phyloP scores from a whole-genome alignment of 2,888 invertebrate genomes.

The Apamea crenata region DNA sequence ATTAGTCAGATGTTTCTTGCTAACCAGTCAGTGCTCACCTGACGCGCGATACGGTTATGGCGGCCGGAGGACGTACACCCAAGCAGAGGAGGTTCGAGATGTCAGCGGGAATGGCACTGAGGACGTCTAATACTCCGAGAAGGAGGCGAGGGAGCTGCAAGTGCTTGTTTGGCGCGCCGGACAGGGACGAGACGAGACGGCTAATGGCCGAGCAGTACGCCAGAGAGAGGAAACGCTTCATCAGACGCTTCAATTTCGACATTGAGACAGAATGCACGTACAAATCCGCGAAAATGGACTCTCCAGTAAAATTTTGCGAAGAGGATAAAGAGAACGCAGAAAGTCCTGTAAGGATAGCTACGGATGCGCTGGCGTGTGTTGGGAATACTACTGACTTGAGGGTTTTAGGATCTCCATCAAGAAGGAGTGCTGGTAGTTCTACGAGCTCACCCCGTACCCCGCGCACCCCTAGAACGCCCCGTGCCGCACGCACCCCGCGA shows the following conservation, averaged over 20 bases:
- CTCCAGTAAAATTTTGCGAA: slow-evolving; percentile 86
- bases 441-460: slow-evolving; percentile 83
- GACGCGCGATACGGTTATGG: slow-evolving; percentile 83
- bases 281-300: slow-evolving; percentile 83
- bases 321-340: slow-evolving; percentile 83
- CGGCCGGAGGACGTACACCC: slow-evolving; percentile 87
- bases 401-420: slow-evolving; percentile 84
- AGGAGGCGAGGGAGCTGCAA: slow-evolving; percentile 88
- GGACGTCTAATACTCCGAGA: slow-evolving; percentile 82
- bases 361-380: slow-evolving; percentile 85
- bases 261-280: slow-evolving; percentile 86
- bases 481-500: slow-evolving; percentile 85
- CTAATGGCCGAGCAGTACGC: slow-evolving; percentile 91
- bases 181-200: slow-evolving; percentile 90
- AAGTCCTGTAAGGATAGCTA: slow-evolving; percentile 81
- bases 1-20: slow-evolving; percentile 90
- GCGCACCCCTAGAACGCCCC: slow-evolving; percentile 85
- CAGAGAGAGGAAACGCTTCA: slow-evolving; percentile 90
- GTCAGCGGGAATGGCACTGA: slow-evolving; percentile 82
- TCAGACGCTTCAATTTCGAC: slow-evolving; percentile 91
- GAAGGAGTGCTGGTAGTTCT: slow-evolving; percentile 79
- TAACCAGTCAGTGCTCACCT: slow-evolving; percentile 88
- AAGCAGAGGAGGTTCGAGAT: slow-evolving; percentile 87
- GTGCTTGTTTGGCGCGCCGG: slow-evolving; percentile 91
- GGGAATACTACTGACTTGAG: slow-evolving; percentile 86